phyloP scores from a whole-genome alignment of 2,888 invertebrate genomes.

The Synanthedon tipuliformis region DNA sequence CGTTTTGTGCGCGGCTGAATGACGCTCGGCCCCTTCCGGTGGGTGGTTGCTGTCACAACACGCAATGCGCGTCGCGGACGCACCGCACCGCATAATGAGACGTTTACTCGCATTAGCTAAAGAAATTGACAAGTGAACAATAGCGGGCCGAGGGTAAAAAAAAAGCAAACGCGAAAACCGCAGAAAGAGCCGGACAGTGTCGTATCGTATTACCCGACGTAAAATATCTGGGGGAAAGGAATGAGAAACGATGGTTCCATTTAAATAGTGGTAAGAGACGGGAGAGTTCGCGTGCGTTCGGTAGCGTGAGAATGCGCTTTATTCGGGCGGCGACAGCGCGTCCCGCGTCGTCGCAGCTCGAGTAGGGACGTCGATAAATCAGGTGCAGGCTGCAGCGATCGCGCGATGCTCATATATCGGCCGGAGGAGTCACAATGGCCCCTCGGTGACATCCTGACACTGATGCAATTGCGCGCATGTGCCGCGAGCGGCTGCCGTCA shows the following conservation, averaged over 20 bases:
- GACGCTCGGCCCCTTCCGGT: conserved; percentile 67
- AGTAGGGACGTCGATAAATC: conserved; percentile 61
- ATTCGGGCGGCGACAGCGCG: conserved; percentile 57
- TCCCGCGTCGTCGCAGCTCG: conserved; percentile 27
- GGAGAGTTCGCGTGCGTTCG: conserved; percentile 65
- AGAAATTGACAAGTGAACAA: conserved; percentile 71
- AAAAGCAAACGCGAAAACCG: conserved; percentile 60
- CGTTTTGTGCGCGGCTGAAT: conserved; percentile 64
- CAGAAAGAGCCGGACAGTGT: conserved; percentile 69
- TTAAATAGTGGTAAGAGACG: conserved; percentile 59
- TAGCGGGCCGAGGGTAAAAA: conserved; percentile 57
- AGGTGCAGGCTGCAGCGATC: conserved; percentile 41
- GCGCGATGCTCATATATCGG: conserved; percentile 49
- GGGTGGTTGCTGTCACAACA: conserved; percentile 71
- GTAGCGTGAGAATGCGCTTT: conserved; percentile 70
- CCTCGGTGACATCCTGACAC: conserved; percentile 54
- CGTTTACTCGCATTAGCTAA: conserved; percentile 71
- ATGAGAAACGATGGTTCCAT: conserved; percentile 67
- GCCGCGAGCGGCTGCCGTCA: conserved; percentile 23
- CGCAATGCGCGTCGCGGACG: conserved; percentile 65
- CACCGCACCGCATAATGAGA: conserved; percentile 63
- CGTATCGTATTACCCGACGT: conserved; percentile 70
- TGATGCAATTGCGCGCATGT: conserved; percentile 61
- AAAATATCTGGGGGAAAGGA: conserved; percentile 68
- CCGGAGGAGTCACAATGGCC: conserved; percentile 51